phyloP scores from a whole-genome alignment of 2,113 vertebrate genomes.

The Chroicocephalus ridibundus region DNA sequence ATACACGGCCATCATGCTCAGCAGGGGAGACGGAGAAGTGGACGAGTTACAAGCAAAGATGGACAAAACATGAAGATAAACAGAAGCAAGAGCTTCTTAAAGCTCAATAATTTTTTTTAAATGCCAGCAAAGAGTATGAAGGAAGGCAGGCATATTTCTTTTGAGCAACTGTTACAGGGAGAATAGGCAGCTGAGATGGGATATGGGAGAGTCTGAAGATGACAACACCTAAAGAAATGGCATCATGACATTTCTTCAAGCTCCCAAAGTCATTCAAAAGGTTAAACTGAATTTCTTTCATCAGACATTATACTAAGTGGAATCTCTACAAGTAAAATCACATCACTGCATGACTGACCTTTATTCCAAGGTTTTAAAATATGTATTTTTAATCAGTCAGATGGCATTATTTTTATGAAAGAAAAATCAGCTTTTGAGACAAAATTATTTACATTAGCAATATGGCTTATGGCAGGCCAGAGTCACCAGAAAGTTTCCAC shows the following conservation, averaged over 20 bases:
- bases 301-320: neutral
- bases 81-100: neutral
- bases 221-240: neutral
- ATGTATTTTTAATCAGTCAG: neutral
- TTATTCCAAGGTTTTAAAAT: neutral
- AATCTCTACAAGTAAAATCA: constrained; percentile 12
- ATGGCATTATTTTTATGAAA: neutral
- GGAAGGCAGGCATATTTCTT: neutral
- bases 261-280: neutral
- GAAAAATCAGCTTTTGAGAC: neutral
- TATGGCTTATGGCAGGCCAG: neutral
- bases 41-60: neutral
- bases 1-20: neutral
- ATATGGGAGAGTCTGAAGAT: neutral
- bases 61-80: neutral
- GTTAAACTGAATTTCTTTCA: constrained; percentile 6
- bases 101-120: neutral
- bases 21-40: neutral
- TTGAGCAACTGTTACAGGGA: neutral
- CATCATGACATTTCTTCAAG: neutral
- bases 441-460: neutral
- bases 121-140: neutral
- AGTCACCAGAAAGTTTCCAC: neutral
- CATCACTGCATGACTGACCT: neutral
- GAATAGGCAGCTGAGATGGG: neutral